phyloP scores from a whole-genome alignment of 2,113 vertebrate genomes.

The Neogobius melanostomus region DNA sequence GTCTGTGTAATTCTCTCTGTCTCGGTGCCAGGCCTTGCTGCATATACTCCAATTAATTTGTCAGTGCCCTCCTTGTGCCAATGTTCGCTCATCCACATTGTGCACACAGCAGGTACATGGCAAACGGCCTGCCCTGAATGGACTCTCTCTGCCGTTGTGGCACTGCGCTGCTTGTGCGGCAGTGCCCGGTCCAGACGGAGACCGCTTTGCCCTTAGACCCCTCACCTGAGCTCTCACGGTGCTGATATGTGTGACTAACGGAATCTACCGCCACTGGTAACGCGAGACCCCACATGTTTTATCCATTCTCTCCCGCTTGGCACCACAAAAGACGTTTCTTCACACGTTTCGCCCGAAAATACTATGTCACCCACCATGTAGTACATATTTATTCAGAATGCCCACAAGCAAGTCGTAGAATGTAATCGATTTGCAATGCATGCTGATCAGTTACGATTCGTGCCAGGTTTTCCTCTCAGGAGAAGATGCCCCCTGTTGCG shows the following conservation, averaged over 20 bases:
- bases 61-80: constrained; percentile 33
- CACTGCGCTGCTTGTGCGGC: constrained; percentile 45
- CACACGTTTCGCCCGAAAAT: constrained; percentile 20
- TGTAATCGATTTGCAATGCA: constrained; percentile 39
- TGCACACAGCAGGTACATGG: constrained; percentile 51
- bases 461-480: constrained; percentile 36
- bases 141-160: constrained; percentile 52
- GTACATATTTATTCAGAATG: constrained; percentile 31
- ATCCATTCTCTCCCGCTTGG: constrained; percentile 48
- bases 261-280: constrained; percentile 49
- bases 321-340: constrained; percentile 39
- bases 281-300: constrained; percentile 61
- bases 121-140: constrained; percentile 23
- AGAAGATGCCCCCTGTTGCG: constrained; percentile 21
- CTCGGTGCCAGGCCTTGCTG: constrained; percentile 18
- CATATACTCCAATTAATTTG: constrained; percentile 37
- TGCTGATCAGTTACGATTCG: constrained; percentile 29
- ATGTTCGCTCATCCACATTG: constrained; percentile 41
- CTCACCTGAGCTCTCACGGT: constrained; percentile 58
- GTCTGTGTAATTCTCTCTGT: constrained; percentile 15
- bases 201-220: constrained; percentile 49
- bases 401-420: constrained; percentile 24
- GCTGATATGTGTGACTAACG: constrained; percentile 74
- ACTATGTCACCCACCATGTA: constrained; percentile 24
- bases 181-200: constrained; percentile 61